Base-by-base conservation (phyloP, 2,888 invertebrate species). In the Ephialtes manifestator region DNA sequence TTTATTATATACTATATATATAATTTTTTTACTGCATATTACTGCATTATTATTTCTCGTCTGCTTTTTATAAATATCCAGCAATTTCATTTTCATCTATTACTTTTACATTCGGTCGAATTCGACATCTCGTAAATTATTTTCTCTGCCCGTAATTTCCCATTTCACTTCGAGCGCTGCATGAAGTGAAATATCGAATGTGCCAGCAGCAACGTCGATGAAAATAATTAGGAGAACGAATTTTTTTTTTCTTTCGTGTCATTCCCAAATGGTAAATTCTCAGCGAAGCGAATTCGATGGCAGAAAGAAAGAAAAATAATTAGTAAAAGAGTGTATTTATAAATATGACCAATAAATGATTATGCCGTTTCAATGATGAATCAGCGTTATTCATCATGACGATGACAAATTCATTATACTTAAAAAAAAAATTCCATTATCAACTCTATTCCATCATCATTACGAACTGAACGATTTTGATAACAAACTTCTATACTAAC, bases 81-180 rank as follows among this genome's bases (percentile, higher is more conserved):
- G 46, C 10, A 46, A 46, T 10, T 2, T 13, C 13, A 13, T 60
- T 35, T 35, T 60, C 15, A 60, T 35, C 4, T n/a, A 35, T 15
- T 35, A 60, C 35, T 60, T 60, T 13, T 31, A 15, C 7, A 13
- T 31, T 10, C 11, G 18, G 60, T 4, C 7, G 24, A 0, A 31
- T 60, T 31, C 35, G 60, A 60, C 15, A 1, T 60, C 31, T 35
- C 60, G 35, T 60, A 24, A 60, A 65, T 65, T 65, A 39, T 39
- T 65, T 65, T 18, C 24, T 63, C n/a, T n/a, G 8, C 35, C 39
- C 18, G 11, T 46, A 20, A 46, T 67, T 67, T 11, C 18, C n/a
- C 20, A 39, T 20, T 39, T 39, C 31, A 3, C n/a, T 35, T 20
- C 55, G 55, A 28, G 13, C 18, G 3, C 11, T 20, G 28, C 4